Base-by-base conservation (phyloP, 2,888 invertebrate genomes). In the Lasioglossum figueresi region DNA sequence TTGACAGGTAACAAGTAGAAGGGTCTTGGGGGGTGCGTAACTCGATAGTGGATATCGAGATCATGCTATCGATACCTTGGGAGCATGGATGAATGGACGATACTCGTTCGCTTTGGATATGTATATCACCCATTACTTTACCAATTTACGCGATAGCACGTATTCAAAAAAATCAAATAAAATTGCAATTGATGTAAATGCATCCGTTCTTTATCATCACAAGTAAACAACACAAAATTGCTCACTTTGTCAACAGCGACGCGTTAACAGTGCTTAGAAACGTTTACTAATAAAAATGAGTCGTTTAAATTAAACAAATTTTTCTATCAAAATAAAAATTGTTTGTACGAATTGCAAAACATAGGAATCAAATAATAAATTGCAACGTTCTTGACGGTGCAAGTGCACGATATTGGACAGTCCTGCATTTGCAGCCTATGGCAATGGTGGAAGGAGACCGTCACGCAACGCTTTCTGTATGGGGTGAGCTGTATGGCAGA, bases 401-500 rank as follows among this genome's bases (percentile, higher is more conserved):
- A 66, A n/a, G 40, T 59, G 66, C 48, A 78, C 70, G 31, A 48
- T 45, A 23, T 14, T 52, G 48, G 59, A 56, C 71, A n/a, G 52
- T 73, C 48, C 34, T 70, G 82, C 27, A 34, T 27, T 76, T 72
- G 59, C 40, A 16, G 40, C 48, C 66, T 66, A 66, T 34, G 56
- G 19, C 52, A 43, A 75, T 71, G 63, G 52, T 81, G 82, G 80
- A 78, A 76, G 74, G 68, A 81, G 78, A 8, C 16, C 82, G 91
- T 91, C 91, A 91, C 91, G 91, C 91, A 72, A 91, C 82, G 83
- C 84, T 84, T 87, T 79, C 86, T 81, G 88, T 87, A 89, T 81
- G 85, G 88, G 90, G 89, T 90, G 88, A 84, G 86, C 85, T 74
- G 79, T 88, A 88, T 77, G 82, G 83, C 91, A 90, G 92, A 91